These are phyloP conservation scores for Musca vetustissima DNA, from an alignment of 1,140 invertebrate genomes.

Conservation along the genomic window DNA sequence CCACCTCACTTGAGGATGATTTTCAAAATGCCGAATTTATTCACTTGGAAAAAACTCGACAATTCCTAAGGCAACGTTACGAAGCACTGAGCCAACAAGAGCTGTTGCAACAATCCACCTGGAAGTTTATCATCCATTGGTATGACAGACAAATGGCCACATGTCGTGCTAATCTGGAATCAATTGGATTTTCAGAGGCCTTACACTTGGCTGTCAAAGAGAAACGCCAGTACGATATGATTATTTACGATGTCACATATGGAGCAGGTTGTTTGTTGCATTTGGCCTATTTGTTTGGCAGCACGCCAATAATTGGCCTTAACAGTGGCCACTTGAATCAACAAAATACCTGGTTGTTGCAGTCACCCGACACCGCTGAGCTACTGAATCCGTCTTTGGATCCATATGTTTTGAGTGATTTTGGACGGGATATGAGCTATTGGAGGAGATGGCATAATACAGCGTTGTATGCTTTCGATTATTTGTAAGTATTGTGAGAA, in stretches of 20 bases:
- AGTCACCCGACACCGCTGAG: too few species aligned
- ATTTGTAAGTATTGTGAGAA: background rate
- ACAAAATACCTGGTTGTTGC: background rate
- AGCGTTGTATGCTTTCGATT: constrained; percentile 5
- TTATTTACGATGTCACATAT: constrained; percentile 15
- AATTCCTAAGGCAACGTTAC: background rate
- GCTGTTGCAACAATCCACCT: background rate
- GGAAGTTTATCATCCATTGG: constrained; percentile 1
- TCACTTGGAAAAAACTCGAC: background rate
- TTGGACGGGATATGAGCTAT: background rate
- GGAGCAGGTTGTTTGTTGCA: constrained; percentile 15
- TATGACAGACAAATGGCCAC: constrained; percentile 14
- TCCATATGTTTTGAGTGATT: constrained; percentile 1
- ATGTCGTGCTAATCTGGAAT: constrained; percentile 3
- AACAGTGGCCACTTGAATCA: background rate
- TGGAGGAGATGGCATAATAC: constrained; percentile 1
- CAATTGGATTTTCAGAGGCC: background rate
- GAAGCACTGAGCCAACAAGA: background rate
- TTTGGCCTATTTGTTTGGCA: background rate
- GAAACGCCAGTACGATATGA: background rate
- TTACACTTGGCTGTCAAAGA: constrained; percentile 1
- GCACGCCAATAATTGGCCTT: background rate
- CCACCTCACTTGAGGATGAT: background rate
- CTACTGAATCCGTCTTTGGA: background rate
- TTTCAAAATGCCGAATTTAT: background rate